These are phyloP conservation scores for Xiphophorus birchmanni DNA, from an alignment of 2,797 vertebrate species.

Conservation along the genomic window DNA sequence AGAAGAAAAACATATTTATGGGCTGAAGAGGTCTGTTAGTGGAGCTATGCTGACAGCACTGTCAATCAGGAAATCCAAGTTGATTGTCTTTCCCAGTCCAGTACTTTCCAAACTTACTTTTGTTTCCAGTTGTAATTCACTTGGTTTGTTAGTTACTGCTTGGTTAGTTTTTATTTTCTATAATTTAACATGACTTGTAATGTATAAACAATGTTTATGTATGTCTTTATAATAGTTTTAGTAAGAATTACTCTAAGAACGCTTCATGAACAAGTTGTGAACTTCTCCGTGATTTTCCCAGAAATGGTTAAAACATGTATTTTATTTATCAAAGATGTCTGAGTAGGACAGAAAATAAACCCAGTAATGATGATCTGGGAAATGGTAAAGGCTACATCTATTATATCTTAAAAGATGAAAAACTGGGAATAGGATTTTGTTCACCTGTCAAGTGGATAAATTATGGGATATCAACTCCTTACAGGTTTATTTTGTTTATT, in stretches of 20 bases:
- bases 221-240: neutral
- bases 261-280: neutral
- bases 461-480: neutral
- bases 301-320: neutral
- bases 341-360: neutral
- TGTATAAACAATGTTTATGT: neutral
- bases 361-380: neutral
- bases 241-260: neutral
- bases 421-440: neutral
- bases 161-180: neutral
- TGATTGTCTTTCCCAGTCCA: neutral
- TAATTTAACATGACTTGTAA: neutral
- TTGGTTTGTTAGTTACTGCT: neutral
- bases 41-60: constrained; percentile 1
- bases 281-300: neutral
- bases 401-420: neutral
- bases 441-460: neutral
- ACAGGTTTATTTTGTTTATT: neutral
- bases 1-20: constrained; percentile 1
- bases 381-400: neutral
- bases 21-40: neutral
- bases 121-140: neutral
- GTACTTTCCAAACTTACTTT: constrained; percentile 3
- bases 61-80: neutral
- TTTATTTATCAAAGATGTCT: neutral